Base-by-base conservation (phyloP, 2,113 vertebrate genomes). In the Amia ocellicauda region DNA sequence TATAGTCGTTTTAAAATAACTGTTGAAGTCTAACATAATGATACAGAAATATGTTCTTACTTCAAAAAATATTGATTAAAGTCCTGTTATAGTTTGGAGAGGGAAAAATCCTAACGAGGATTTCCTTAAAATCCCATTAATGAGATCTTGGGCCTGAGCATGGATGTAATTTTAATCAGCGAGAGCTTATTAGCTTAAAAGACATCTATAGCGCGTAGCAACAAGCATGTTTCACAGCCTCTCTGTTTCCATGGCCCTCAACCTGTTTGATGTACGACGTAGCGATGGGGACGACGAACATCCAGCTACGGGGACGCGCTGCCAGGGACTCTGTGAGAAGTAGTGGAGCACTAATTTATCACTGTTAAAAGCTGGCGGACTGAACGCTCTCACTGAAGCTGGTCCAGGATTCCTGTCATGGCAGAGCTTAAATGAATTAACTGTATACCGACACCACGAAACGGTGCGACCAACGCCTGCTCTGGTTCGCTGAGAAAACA, bases 341-440 rank as follows among this genome's bases (percentile, higher is more conserved):
- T 55, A 68, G 72, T 70, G 60, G 65, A 67, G 68, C 11, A 8
- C 76, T 80, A 78, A 81, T 86, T 84, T 70, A 85, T 87, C 80
- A 85, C 72, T 74, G 74, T 74, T 70, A 73, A 74, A 63, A 73
- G 60, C 70, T 65, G 64, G 57, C 68, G 77, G 78, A 74, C 69
- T 72, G 75, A 71, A 70, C 60, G 23, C 72, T 58, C 67, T 66
- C 62, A 58, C 60, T 28, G 31, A 26, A 58, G 45, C 75, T 71
- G 74, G 77, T 77, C 74, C 61, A 43, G 67, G 53, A 66, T 64
- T 23, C 59, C 68, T 4, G 40, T 69, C 69, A n/a, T n/a, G n/a
- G 76, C 62, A 68, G 60, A 74, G 63, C 76, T 69, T 72, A 72
- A 81, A 73, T 82, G 80, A 83, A 85, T 86, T 83, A 86, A 81